phyloP scores from a whole-genome alignment of 2,113 vertebrate genomes.

The Oenanthe oenanthe region DNA sequence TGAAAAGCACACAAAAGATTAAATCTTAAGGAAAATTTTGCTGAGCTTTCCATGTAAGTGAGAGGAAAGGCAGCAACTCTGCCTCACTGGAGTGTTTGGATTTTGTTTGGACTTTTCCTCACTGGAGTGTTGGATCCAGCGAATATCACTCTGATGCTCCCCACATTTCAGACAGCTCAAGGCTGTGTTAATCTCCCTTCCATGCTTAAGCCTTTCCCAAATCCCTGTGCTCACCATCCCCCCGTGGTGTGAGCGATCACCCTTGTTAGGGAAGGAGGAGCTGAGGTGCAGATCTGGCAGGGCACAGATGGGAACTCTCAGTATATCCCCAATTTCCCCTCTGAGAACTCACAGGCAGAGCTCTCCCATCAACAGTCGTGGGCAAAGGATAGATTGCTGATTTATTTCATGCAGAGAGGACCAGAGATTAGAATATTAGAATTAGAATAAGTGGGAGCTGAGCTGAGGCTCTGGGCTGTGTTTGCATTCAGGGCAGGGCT shows the following conservation, averaged over 20 bases:
- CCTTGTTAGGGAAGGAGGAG: not conserved
- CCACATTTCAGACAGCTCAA: not conserved
- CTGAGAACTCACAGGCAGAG: not conserved
- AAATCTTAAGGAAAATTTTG: not conserved
- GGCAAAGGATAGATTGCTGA: not conserved
- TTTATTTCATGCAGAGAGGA: not conserved
- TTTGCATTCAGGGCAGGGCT: not conserved
- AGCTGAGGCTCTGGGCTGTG: not conserved
- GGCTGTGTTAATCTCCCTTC: slow-evolving; percentile 23
- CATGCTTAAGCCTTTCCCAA: slow-evolving; percentile 8
- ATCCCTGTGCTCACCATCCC: not conserved
- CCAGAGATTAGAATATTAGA: slow-evolving; percentile 5
- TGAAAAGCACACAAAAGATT: rapidly evolving
- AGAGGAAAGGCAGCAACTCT: not conserved
- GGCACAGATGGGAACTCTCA: not conserved
- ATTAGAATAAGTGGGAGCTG: slow-evolving; percentile 3
- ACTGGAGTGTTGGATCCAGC: rapidly evolving
- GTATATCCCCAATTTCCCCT: not conserved
- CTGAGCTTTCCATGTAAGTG: not conserved
- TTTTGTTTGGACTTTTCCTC: not conserved
- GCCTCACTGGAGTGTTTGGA: not conserved
- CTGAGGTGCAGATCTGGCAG: not conserved
- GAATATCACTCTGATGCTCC: not conserved
- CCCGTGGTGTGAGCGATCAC: not conserved
- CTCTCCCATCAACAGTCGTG: not conserved